Conservation (phyloP, 2,113 vertebrate genomes). For the Anoplopoma fimbria region DNA sequence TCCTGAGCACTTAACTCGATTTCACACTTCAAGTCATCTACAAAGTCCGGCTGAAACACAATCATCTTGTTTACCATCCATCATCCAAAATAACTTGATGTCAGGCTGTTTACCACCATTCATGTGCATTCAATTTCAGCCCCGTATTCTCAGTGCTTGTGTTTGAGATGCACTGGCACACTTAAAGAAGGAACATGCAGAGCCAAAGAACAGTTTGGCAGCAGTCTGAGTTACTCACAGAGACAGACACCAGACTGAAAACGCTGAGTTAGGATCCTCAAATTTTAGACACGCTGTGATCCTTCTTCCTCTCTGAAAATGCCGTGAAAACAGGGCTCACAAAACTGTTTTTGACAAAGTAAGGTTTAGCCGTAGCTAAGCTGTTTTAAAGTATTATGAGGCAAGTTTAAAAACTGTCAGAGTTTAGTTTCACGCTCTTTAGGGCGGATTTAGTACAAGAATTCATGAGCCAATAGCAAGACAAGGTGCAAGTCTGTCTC, state of each 20-base stretch:
- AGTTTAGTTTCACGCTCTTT: not conserved
- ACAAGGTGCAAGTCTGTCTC: not conserved
- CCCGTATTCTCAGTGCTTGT: constrained; percentile 43
- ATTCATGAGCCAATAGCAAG: not conserved
- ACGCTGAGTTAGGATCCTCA: constrained; percentile 3
- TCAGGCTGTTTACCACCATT: constrained; percentile 70
- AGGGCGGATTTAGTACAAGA: not conserved
- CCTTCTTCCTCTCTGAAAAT: constrained; percentile 15
- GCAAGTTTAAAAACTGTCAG: not conserved
- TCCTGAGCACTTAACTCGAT: constrained; percentile 83
- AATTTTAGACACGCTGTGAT: constrained; percentile 20
- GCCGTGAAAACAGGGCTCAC: constrained; percentile 14
- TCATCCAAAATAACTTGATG: constrained; percentile 76
- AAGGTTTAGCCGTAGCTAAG: not conserved
- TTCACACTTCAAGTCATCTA: constrained; percentile 83
- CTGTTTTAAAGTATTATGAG: not conserved
- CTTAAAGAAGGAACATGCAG: not conserved
- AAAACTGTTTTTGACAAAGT: not conserved
- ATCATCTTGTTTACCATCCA: constrained; percentile 82
- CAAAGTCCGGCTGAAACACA: constrained; percentile 81
- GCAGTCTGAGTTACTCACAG: constrained; percentile 14
- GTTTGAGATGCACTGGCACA: constrained; percentile 45
- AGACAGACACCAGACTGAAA: constrained; percentile 23
- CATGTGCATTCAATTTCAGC: constrained; percentile 79
- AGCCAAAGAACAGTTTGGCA: not conserved